Percentiles rank a stretch among this genome's conserved stretches.
phyloP scores from a whole-genome alignment of 2,888 invertebrate genomes.

The Abscondita cerata region DNA sequence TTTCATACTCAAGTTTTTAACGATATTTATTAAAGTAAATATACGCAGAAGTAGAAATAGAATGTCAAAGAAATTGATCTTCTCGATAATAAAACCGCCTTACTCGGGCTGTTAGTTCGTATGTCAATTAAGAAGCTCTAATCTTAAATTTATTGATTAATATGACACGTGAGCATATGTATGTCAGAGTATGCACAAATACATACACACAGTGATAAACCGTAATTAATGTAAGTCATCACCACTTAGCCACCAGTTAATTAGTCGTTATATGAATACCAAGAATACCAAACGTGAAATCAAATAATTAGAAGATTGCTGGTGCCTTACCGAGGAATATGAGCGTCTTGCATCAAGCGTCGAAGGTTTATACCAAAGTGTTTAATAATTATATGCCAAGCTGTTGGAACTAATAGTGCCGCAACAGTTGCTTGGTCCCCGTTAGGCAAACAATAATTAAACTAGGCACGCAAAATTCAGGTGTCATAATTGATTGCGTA shows the following conservation, averaged over 20 bases:
- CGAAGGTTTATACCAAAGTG: constrained; percentile 34
- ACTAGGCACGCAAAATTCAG: constrained; percentile 31
- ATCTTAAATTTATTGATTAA: not conserved
- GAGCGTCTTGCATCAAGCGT: constrained; percentile 26
- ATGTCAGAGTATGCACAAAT: constrained; percentile 7
- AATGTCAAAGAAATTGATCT: too few species aligned
- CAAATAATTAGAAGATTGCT: constrained; percentile 42
- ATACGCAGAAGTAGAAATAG: too few species aligned
- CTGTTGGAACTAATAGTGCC: constrained; percentile 34
- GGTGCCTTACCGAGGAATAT: constrained; percentile 20
- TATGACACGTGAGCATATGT: not conserved
- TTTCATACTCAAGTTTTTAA: too few species aligned
- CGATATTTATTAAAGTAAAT: too few species aligned
- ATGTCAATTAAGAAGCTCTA: too few species aligned
- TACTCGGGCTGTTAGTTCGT: too few species aligned
- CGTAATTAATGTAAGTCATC: constrained; percentile 45
- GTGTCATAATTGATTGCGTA: constrained; percentile 30
- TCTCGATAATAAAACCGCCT: too few species aligned
- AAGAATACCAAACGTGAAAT: constrained; percentile 46
- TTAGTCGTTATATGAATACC: constrained; percentile 48
- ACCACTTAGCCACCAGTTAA: constrained; percentile 44
- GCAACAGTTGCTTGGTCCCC: constrained; percentile 34
- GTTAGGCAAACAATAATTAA: constrained; percentile 31
- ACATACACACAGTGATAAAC: constrained; percentile 24
- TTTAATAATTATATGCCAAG: constrained; percentile 36